A percentile compares a stretch with the other conserved stretches of the same genome.
phyloP scores from a whole-genome alignment of 2,797 vertebrate genomes.

The Thunnus albacares region DNA sequence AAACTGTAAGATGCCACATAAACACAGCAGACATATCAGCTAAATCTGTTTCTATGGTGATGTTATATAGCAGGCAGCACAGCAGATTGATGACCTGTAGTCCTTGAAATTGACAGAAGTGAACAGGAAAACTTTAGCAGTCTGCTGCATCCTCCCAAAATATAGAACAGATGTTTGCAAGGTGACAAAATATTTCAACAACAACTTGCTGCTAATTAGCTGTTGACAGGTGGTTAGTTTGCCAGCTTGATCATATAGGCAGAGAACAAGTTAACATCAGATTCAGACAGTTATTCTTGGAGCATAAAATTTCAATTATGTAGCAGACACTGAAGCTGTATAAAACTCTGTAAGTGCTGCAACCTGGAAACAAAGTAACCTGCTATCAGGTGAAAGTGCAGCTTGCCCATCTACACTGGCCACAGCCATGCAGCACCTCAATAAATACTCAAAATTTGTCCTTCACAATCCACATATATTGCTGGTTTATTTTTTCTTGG shows the following conservation, averaged over 20 bases:
- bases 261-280: conserved; percentile 12
- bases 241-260: conserved; percentile 11
- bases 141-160: conserved; percentile 32
- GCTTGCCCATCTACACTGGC: background rate
- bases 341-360: background rate
- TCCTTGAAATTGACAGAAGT: conserved; percentile 14
- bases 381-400: background rate
- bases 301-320: background rate
- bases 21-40: background rate
- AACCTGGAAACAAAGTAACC: conserved; percentile 5
- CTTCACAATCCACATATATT: conserved; percentile 32
- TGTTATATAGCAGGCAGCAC: background rate
- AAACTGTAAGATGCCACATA: background rate
- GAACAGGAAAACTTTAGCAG: conserved; percentile 23
- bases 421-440: background rate
- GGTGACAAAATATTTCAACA: conserved; percentile 30
- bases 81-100: conserved; percentile 39
- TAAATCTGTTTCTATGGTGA: conserved; percentile 41
- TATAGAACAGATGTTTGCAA: conserved; percentile 44
- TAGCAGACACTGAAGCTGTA: background rate
- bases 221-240: conserved; percentile 46
- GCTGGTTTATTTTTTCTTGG: conserved; percentile 42
- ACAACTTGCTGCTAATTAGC: conserved; percentile 39
- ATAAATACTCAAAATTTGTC: conserved; percentile 30
- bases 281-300: background rate